Evolutionary conservation across 2,888 invertebrate species (phyloP), one percentile per base, ranked within the genome.

Genomic region (Monopis laevigella): DNA sequence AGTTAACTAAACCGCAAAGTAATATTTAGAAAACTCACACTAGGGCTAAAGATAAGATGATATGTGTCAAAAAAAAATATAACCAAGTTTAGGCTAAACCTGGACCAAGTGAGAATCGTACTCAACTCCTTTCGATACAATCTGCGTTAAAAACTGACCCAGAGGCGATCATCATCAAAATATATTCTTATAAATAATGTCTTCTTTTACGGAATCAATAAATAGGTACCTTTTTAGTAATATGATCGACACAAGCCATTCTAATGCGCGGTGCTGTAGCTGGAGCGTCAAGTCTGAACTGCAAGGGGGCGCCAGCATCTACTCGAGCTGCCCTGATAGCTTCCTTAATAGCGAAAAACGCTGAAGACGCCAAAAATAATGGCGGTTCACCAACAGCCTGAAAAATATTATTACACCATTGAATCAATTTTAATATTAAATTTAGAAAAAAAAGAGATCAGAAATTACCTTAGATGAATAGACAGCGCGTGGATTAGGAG

Each of bases 321-420:
- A 65, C 62, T 14, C 97, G 82, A 0, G 93, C 93, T 0, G 91
- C 87, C 50, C 83, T 80, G 41, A 98, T 88, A 0, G 97, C 97
- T 55, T 90, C 89, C 60, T 90, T 91, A 46, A 96, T 93, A 0
- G 97, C 97, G 59, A 94, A 96, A 66, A 92, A 92, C 0, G 87
- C 88, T 0, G 95, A 88, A n/a, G 89, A 84, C 0, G 96, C 93
- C 47, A 97, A 80, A 61, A 97, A 95, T 3, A 98, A 67, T 0
- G 98, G 98, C 0, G 98, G 98, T 64, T 98, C 98, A 1, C 98
- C 98, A 26, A 98, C 89, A 45, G 95, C 98, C 93, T 95, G 54
- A 8, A 29, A 11, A 29, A 29, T 29, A n/a, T 29, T n/a, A 29
- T 13, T 29, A 11, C 12, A 29, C 2, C 11, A 8, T 4, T 29